A percentile compares a stretch with the other conserved stretches of the same genome.
Evolutionary conservation across 2,888 invertebrate species (phyloP).

Genomic region (Germaria angustata): DNA sequence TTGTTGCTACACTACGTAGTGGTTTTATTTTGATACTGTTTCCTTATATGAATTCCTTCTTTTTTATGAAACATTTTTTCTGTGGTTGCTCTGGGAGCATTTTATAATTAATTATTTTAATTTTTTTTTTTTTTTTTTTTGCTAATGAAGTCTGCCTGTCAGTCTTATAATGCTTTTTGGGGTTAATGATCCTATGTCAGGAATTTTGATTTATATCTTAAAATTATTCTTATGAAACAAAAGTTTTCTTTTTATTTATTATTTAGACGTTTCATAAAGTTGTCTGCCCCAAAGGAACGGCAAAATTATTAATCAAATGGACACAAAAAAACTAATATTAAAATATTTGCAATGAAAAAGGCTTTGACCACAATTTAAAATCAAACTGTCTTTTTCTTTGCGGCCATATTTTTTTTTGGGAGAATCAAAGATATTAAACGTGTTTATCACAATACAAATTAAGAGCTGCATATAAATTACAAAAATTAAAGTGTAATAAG

Average conservation of each 20-base stretch:
- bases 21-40: slow-evolving; percentile 11
- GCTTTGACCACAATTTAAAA: slow-evolving; percentile 25
- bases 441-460: no score
- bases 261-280: slow-evolving; percentile 20
- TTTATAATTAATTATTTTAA: no score
- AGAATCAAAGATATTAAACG: not conserved
- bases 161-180: slow-evolving; percentile 37
- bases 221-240: slow-evolving; percentile 31
- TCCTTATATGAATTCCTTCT: not conserved
- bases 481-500: no score
- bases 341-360: not conserved
- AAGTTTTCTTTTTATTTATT: slow-evolving; percentile 8
- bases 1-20: not conserved
- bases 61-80: not conserved
- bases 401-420: not conserved
- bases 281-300: slow-evolving; percentile 18
- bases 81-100: slow-evolving; percentile 15
- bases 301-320: slow-evolving; percentile 44
- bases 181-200: slow-evolving; percentile 61
- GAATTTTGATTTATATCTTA: slow-evolving; percentile 60
- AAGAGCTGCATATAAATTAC: no score
- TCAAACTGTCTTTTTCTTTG: slow-evolving; percentile 1
- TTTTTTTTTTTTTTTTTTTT: not conserved
- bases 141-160: slow-evolving; percentile 22
- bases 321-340: slow-evolving; percentile 11